Conservation (phyloP, 2,797 vertebrate species). For the Pteronotus mesoamericanus region DNA sequence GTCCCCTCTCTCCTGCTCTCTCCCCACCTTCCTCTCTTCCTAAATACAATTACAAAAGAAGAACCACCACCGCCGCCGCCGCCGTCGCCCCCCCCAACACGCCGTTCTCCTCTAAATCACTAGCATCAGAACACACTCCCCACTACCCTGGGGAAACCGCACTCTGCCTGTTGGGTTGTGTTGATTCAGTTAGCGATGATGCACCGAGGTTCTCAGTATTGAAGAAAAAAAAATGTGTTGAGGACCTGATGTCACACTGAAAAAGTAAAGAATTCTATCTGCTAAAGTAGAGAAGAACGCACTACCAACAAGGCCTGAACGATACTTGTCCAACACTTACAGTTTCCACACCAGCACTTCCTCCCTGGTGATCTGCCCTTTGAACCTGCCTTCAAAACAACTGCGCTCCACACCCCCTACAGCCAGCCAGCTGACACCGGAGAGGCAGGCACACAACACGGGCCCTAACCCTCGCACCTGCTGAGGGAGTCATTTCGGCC, state of each 20-base stretch:
- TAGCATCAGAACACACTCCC: neutral
- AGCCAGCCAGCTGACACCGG: constrained; percentile 41
- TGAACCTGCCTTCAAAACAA: constrained; percentile 59
- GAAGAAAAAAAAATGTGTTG: neutral
- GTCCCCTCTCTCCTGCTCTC: too few species aligned
- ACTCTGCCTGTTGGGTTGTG: neutral
- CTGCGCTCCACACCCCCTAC: neutral
- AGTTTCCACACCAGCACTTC: constrained; percentile 39
- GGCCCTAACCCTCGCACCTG: neutral
- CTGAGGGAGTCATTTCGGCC: neutral
- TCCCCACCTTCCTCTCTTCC: too few species aligned
- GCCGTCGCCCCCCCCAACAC: too few species aligned
- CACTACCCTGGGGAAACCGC: neutral
- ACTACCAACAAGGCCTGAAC: neutral
- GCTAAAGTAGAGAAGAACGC: neutral
- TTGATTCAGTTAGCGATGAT: neutral
- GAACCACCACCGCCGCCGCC: too few species aligned
- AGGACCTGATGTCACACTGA: neutral
- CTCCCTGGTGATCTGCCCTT: constrained; percentile 35
- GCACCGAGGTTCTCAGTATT: neutral
- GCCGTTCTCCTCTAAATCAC: neutral
- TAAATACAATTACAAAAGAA: too few species aligned
- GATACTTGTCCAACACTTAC: constrained; percentile 6
- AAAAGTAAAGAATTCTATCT: neutral
- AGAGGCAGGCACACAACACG: neutral